phyloP scores from a whole-genome alignment of 2,113 vertebrate genomes.

The Danio rerio region GRCz12tu NC_133180.1:38235001-38235500 shows the following conservation, averaged over 20 bases:
- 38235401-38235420: background rate
- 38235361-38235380: background rate
- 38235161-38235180: conserved; percentile 78
- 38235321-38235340: conserved; percentile 71
- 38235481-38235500: conserved; percentile 26
- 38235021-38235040: conserved; percentile 87
- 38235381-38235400: background rate
- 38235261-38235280: conserved; percentile 47
- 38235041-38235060: conserved; percentile 86
- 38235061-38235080: conserved; percentile 92
- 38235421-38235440: conserved; percentile 5
- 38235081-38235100: conserved; percentile 97
- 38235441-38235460: background rate
- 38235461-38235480: background rate
- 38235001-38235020: conserved; percentile 89
- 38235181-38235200: conserved; percentile 55
- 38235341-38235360: conserved; percentile 49
- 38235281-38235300: conserved; percentile 52
- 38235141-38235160: conserved; percentile 73
- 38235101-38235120: conserved; percentile 86
- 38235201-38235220: conserved; percentile 33
- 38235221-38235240: conserved; percentile 76
- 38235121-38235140: conserved; percentile 84
- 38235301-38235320: conserved; percentile 65
- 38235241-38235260: conserved; percentile 60